These are phyloP conservation scores for Eueides isabella DNA, from an alignment of 1,140 invertebrate genomes.

Conservation along the genomic window DNA sequence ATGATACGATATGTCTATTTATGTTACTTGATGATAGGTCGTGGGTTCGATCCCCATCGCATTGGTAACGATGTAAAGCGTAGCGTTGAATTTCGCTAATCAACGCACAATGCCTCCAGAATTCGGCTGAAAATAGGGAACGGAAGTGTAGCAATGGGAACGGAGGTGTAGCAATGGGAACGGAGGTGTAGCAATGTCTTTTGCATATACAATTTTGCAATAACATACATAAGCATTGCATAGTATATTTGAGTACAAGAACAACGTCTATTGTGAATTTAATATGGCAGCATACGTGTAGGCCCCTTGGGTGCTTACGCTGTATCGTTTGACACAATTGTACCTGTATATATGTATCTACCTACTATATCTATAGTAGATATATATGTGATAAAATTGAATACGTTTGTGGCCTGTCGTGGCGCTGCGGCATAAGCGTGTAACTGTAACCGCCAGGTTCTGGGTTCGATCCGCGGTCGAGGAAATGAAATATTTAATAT, in stretches of 20 bases:
- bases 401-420: no score
- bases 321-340: neutral
- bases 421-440: no score
- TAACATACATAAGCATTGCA: neutral
- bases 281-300: conserved; percentile 2
- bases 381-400: neutral
- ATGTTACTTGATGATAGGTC: neutral
- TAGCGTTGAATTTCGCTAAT: no score
- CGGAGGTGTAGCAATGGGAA: no score
- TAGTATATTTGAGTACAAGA: conserved; percentile 6
- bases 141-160: no score
- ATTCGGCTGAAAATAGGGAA: no score
- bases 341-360: neutral
- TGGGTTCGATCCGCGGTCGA: no score
- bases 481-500: no score
- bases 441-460: no score
- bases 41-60: no score
- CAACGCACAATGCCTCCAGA: no score
- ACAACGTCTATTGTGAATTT: conserved; percentile 20
- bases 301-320: neutral
- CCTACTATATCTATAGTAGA: neutral
- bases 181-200: neutral
- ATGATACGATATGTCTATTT: neutral
- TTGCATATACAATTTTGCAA: neutral
- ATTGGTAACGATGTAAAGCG: no score